Evolutionary conservation across 2,797 vertebrate species (phyloP).

Genomic region (Aplochiton taeniatus): DNA sequence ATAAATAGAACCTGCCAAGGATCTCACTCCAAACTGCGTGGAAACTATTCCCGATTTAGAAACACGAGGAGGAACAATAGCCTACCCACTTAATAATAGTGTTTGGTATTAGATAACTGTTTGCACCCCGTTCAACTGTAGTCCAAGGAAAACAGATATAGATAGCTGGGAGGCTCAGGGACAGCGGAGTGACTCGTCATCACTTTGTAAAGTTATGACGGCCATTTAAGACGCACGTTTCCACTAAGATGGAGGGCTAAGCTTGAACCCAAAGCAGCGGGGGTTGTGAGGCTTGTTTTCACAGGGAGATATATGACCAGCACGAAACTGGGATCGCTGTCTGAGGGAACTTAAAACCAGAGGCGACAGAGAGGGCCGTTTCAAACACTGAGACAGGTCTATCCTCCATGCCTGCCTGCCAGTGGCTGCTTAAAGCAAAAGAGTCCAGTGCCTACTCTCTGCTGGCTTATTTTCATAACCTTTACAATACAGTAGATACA

Average conservation of each 20-base stretch:
- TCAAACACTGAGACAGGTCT: slow-evolving; percentile 76
- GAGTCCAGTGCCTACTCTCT: too few species aligned
- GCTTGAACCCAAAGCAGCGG: slow-evolving; percentile 75
- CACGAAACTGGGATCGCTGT: slow-evolving; percentile 69
- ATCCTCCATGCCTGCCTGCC: slow-evolving; percentile 39
- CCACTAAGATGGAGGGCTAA: slow-evolving; percentile 66
- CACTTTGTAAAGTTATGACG: slow-evolving; percentile 39
- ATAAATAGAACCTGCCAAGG: slow-evolving; percentile 35
- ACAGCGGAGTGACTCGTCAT: slow-evolving; percentile 24
- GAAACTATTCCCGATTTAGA: slow-evolving; percentile 39
- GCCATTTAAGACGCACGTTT: slow-evolving; percentile 49
- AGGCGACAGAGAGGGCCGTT: slow-evolving; percentile 74
- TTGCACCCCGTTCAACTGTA: too few species aligned
- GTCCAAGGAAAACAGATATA: not conserved
- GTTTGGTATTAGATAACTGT: too few species aligned
- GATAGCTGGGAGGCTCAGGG: slow-evolving; percentile 49
- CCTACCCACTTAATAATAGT: too few species aligned
- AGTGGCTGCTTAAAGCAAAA: too few species aligned
- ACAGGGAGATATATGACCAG: slow-evolving; percentile 68
- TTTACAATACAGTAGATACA: too few species aligned
- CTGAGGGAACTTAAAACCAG: slow-evolving; percentile 79
- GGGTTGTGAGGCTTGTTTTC: slow-evolving; percentile 63
- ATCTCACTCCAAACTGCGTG: slow-evolving; percentile 32
- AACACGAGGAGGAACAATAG: not conserved
- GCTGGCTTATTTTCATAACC: too few species aligned